Conservation (phyloP, 2,888 invertebrate species). For the Yponomeuta plumbellus region DNA sequence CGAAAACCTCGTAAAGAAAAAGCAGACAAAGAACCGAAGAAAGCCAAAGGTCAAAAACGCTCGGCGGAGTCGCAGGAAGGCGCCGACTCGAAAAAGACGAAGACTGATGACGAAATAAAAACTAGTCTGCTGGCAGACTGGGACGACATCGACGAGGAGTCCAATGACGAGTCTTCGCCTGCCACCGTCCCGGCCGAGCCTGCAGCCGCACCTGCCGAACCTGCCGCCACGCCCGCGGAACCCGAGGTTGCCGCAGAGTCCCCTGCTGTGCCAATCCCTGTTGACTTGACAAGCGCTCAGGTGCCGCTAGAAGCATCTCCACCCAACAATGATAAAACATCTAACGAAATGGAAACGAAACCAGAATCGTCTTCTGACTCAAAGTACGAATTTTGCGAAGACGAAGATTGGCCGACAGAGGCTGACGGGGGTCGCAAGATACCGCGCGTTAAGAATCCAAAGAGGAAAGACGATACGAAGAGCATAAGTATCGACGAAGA, state of each 20-base stretch:
- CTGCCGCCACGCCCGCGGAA: conserved; percentile 29
- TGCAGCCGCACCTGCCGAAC: conserved; percentile 29
- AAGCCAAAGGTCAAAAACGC: conserved; percentile 47
- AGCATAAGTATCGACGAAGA: conserved; percentile 62
- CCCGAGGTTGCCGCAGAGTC: conserved; percentile 34
- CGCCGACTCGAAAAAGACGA: conserved; percentile 62
- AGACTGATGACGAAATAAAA: conserved; percentile 80
- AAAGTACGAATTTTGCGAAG: conserved; percentile 87
- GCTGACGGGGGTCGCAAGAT: conserved; percentile 79
- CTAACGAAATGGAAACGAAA: conserved; percentile 40
- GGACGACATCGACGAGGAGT: conserved; percentile 78
- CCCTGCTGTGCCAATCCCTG: conserved; percentile 55
- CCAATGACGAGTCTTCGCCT: conserved; percentile 50
- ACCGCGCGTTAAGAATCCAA: conserved; percentile 75
- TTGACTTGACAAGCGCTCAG: conserved; percentile 47
- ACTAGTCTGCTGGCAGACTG: conserved; percentile 85
- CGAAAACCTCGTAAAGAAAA: conserved; percentile 42
- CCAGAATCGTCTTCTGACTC: conserved; percentile 73
- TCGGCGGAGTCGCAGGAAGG: conserved; percentile 46
- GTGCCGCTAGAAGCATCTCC: conserved; percentile 38
- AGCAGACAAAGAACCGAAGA: conserved; percentile 34
- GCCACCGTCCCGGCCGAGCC: conserved; percentile 29
- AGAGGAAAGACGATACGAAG: conserved; percentile 58
- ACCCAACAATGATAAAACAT: conserved; percentile 40
- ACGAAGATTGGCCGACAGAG: conserved; percentile 78